Evolutionary conservation across 2,797 vertebrate genomes (phyloP).

Genomic region (Adelosebastes latens): DNA sequence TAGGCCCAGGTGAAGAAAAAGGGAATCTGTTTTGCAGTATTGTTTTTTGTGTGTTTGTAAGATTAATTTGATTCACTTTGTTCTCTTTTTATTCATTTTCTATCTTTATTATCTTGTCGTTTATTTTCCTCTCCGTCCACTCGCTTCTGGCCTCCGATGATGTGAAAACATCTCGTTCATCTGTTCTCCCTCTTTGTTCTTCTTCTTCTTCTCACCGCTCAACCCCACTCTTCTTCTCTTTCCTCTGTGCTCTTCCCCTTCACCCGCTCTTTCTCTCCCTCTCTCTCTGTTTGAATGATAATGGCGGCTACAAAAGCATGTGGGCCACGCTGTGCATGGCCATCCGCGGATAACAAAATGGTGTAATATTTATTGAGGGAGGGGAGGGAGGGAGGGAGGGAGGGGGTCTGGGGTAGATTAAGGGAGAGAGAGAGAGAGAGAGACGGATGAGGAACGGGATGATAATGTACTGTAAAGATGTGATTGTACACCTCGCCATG

Average conservation of each 20-base stretch:
- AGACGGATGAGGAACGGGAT: constrained; percentile 15
- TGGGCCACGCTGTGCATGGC: constrained; percentile 78
- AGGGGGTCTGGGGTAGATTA: not conserved
- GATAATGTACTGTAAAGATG: constrained; percentile 78
- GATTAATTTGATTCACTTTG: constrained; percentile 19
- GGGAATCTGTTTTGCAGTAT: constrained; percentile 69
- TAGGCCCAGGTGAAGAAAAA: constrained; percentile 55
- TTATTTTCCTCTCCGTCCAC: constrained; percentile 16
- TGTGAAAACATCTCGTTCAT: constrained; percentile 7
- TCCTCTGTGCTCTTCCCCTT: not conserved
- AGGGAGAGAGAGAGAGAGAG: constrained; percentile 10
- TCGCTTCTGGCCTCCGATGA: not conserved
- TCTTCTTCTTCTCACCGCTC: constrained; percentile 5
- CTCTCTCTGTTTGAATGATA: constrained; percentile 33
- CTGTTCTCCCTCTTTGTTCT: not conserved
- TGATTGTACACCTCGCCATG: constrained; percentile 71
- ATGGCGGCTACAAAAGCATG: constrained; percentile 44
- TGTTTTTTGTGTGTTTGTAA: constrained; percentile 45
- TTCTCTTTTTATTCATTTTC: constrained; percentile 48
- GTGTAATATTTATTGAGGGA: constrained; percentile 80
- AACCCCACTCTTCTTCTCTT: constrained; percentile 6
- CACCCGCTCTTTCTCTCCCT: not conserved
- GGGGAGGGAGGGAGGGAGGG: not conserved
- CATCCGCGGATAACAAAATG: constrained; percentile 40
- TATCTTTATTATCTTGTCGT: constrained; percentile 24